Base-by-base conservation (phyloP, 53 echinoderm and acorn worm species). In the Echinometra lucunter region DNA sequence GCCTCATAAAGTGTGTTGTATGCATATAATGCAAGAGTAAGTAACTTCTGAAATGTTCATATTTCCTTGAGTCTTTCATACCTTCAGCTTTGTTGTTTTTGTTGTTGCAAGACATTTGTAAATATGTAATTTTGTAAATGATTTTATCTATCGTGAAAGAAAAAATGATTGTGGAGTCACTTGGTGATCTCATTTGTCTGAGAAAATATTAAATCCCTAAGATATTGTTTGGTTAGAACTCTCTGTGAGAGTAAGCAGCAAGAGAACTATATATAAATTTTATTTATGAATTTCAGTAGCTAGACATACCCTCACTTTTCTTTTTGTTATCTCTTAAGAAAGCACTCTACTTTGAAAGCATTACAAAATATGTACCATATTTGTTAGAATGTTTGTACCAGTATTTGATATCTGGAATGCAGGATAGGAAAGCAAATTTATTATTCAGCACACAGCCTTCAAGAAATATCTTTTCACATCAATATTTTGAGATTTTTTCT, bases 1-100 rank as follows among this genome's bases (percentile, higher is more conserved):
- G 4, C 8, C 8, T 11, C 49, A 49, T 12, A 85, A 35, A 89
- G 89, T 89, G 38, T 57, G 60, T 89, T 37, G 56, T 89, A 49
- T 49, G 89, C 89, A 89, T 89, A 37, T 89, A 89, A 89, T 89
- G 89, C 89, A 89, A 58, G 89, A 89, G 37, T 89, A 60, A 60
- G 58, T 23, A 89, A 35, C 45, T n/a, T 89, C 57, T 89, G 89
- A 89, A 89, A 89, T 60, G 4, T 89, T 35, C 40, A 60, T 49
- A 85, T 16, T 85, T 89, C 27, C 37, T 89, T 38, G 16, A 88
- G 89, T 89, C 89, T 89, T 89, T 89, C 89, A 1, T 35, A 38
- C 40, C 57, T 89, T 38, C 63, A 89, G 89, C 89, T 89, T 37
- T n/a, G n/a, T n/a, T n/a, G n/a, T n/a, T n/a, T n/a, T n/a, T n/a